Percentiles rank a stretch among this genome's conserved stretches.
Evolutionary conservation across 2,113 vertebrate species (phyloP).

Genomic region (Myotis davidii): DNA sequence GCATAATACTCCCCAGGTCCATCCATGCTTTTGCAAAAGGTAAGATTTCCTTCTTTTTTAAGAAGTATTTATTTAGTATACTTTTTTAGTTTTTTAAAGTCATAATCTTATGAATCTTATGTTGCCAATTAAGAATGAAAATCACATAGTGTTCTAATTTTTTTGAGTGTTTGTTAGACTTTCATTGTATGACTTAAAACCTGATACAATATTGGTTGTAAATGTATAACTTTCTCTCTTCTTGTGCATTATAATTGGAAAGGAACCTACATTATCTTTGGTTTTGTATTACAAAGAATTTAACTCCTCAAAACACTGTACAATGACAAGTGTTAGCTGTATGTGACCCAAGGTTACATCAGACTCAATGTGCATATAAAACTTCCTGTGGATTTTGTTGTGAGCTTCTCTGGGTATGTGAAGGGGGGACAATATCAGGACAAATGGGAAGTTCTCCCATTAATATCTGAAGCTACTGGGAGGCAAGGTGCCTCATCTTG

Average conservation of each 20-base stretch:
- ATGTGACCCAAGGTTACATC: not conserved
- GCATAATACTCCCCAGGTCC: too few species aligned
- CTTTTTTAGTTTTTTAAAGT: conserved; percentile 19
- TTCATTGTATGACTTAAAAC: conserved; percentile 9
- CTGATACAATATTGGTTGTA: not conserved
- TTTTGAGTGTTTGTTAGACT: not conserved
- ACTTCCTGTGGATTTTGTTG: not conserved
- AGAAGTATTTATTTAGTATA: not conserved
- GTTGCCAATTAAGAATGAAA: conserved; percentile 3
- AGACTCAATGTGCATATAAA: not conserved
- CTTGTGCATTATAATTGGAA: not conserved
- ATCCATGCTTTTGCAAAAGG: too few species aligned
- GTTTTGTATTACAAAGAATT: not conserved
- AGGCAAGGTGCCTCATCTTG: not conserved
- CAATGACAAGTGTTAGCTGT: not conserved
- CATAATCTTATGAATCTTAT: not conserved
- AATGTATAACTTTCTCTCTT: conserved; percentile 36
- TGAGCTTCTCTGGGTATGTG: not conserved
- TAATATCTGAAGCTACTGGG: not conserved
- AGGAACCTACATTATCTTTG: not conserved
- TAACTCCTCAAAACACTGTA: not conserved
- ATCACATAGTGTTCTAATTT: not conserved
- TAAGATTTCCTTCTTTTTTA: too few species aligned
- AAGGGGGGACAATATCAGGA: not conserved
- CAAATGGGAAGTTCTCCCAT: not conserved